Conservation (phyloP, 2,113 vertebrate genomes). For the Apodemus sylvaticus region DNA sequence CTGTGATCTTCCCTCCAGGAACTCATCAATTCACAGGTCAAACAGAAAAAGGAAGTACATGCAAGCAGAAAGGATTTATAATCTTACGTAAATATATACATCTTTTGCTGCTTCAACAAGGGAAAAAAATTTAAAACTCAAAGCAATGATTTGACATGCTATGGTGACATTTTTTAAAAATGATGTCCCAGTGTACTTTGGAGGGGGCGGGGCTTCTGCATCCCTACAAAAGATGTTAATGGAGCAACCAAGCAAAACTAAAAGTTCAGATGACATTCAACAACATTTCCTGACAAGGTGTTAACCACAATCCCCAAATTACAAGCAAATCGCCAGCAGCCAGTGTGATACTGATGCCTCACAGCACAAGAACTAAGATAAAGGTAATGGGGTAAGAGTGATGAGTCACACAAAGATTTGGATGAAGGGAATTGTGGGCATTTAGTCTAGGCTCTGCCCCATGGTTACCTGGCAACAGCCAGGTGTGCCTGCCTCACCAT, state of each 20-base stretch:
- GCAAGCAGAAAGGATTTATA: neutral
- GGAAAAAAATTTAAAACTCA: neutral
- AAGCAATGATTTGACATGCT: neutral
- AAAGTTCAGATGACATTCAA: neutral
- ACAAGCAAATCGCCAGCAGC: neutral
- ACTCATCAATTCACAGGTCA: neutral
- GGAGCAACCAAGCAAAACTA: neutral
- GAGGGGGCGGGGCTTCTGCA: neutral
- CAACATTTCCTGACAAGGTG: neutral
- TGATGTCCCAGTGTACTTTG: neutral
- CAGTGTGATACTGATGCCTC: neutral
- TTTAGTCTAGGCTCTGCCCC: too few species aligned
- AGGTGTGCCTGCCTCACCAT: too few species aligned
- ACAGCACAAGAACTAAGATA: neutral
- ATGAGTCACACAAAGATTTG: too few species aligned
- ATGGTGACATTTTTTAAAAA: neutral
- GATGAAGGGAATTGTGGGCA: neutral
- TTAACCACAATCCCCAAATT: neutral
- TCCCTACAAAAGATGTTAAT: neutral
- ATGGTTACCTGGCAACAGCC: too few species aligned
- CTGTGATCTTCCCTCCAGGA: neutral
- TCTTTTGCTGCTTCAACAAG: neutral
- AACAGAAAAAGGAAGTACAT: neutral
- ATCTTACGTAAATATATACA: slow-evolving; percentile 8
- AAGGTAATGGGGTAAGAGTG: neutral